Base-by-base conservation (phyloP, 2,888 invertebrate genomes). In the Cerastis rubricosa region DNA sequence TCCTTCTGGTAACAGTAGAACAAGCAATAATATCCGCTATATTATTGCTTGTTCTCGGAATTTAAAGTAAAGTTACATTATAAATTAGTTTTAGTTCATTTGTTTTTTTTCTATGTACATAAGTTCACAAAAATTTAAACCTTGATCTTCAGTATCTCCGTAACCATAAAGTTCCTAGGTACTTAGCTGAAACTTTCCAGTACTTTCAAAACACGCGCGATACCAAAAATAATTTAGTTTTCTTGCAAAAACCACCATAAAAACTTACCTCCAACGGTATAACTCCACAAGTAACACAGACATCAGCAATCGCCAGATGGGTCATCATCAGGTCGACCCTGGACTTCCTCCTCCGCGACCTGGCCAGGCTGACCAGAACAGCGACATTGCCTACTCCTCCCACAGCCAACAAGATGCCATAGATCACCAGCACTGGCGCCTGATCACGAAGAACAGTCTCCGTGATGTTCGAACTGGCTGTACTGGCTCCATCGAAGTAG, bases 201-300 rank as follows among this genome's bases (percentile, higher is more conserved):
- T 17, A 59, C 17, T 25, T 57, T 0, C 35, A 19, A 4, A 61
- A 63, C 22, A 11, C 3, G 0, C 12, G 17, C 22, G 40, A n/a
- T 5, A n/a, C n/a, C n/a, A n/a, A n/a, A n/a, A n/a, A n/a, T n/a
- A n/a, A n/a, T n/a, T n/a, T n/a, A n/a, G n/a, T n/a, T n/a, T n/a
- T n/a, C n/a, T n/a, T 25, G 14, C 7, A 25, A 25, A 57, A 57
- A 7, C 14, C 25, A 14, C 25, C 7, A 57, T 35, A 22, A 54
- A 49, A 35, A 76, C 95, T 96, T 90, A 97, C 97, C 97, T 98
- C 98, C 17, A 98, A 91, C 0, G 98, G 98, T 83, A 98, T 98
- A 94, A 98, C 98, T 70, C 98, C 97, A 90, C 98, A 98, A 0
- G 98, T 98, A 45, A 98, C 98, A 70, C 98, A 97, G 11, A 98